Evolutionary conservation across 1,140 invertebrate species (phyloP).

Genomic region (Brachionus plicatilis): DNA sequence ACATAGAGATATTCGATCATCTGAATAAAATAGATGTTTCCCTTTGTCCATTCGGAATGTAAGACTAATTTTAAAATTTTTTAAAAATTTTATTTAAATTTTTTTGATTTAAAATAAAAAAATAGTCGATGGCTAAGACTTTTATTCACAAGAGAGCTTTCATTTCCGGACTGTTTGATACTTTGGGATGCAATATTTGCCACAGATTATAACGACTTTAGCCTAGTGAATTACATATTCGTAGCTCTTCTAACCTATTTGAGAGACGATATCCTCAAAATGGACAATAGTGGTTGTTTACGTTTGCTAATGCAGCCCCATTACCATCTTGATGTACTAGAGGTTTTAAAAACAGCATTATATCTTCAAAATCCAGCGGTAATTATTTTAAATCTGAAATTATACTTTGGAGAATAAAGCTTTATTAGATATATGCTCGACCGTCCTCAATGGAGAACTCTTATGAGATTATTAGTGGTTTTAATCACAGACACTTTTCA

Average conservation of each 20-base stretch:
- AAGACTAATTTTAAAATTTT: background rate
- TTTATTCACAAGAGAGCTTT: conserved; percentile 23
- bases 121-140: conserved; percentile 30
- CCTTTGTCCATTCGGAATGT: conserved; percentile 37
- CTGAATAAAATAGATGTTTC: conserved; percentile 22
- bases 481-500: background rate
- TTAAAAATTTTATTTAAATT: no score
- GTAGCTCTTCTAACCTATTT: conserved; percentile 33
- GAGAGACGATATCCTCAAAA: conserved; percentile 7
- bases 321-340: background rate
- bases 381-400: background rate
- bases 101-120: background rate
- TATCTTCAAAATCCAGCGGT: conserved; percentile 37
- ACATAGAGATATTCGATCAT: conserved; percentile 38
- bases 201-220: conserved; percentile 28
- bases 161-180: conserved; percentile 14
- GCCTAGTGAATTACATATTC: conserved; percentile 28
- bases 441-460: conserved; percentile 17
- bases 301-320: conserved; percentile 15
- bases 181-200: conserved; percentile 38
- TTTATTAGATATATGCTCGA: conserved; percentile 17
- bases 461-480: conserved; percentile 16
- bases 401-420: background rate
- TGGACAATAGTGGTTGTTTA: conserved; percentile 34
- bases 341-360: conserved; percentile 25